Evolutionary conservation across 2,888 invertebrate species (phyloP), one percentile per base, ranked within the genome.

Genomic region (Lepas anatifera): DNA sequence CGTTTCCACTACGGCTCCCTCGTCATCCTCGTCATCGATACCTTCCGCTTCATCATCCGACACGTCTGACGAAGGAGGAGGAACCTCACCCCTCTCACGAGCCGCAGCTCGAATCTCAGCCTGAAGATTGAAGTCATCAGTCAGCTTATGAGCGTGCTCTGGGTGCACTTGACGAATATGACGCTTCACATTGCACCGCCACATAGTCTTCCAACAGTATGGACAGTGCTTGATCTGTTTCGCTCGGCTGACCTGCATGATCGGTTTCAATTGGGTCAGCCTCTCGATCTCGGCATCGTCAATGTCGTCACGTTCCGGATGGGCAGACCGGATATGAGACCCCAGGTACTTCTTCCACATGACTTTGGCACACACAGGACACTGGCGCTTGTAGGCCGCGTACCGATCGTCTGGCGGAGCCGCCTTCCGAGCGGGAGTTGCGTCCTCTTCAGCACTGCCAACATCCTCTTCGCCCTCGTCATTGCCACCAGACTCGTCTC

Each of bases 201-300:
- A 66, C 66, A 66, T 66, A 25, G 66, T 66, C 66, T 66, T 66
- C 66, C 66, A 66, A 39, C 66, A 66, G 66, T 39, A 37, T 4
- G 66, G 66, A 11, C 66, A 66, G 66, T 66, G 66, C 13, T 41
- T 37, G 16, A 66, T 25, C n/a, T 25, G 25, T 27, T 66, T 66
- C 39, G 39, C 66, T 18, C 27, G 39, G 39, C 39, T 41, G 11
- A 41, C 66, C 22, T n/a, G 11, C 27, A 37, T n/a, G n/a, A n/a
- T n/a, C n/a, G n/a, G n/a, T n/a, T n/a, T n/a, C n/a, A n/a, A n/a
- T n/a, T n/a, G n/a, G n/a, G n/a, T n/a, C n/a, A n/a, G n/a, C n/a
- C n/a, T n/a, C n/a, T n/a, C n/a, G n/a, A n/a, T n/a, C n/a, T n/a
- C n/a, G n/a, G n/a, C n/a, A n/a, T n/a, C n/a, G n/a, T 37, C 66